Evolutionary conservation across 2,113 vertebrate species (phyloP), one percentile per base, ranked within the genome.

Genomic region (Hoplias malabaricus): DNA sequence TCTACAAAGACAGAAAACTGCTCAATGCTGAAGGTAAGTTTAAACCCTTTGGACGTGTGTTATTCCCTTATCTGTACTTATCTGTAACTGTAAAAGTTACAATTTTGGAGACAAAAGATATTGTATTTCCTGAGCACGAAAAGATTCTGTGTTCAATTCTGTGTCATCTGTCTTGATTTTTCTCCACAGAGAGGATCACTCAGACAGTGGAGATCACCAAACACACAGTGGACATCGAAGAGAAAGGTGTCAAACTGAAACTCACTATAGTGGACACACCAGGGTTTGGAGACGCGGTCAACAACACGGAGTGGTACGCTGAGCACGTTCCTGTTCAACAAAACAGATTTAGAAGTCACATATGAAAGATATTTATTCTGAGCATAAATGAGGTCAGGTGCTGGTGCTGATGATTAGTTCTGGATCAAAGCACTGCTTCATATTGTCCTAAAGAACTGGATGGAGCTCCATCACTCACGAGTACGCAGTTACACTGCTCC

Each of bases 131-230:
- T n/a, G n/a, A n/a, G n/a, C n/a, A n/a, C n/a, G n/a, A n/a, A n/a
- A n/a, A n/a, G n/a, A n/a, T n/a, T n/a, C n/a, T n/a, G n/a, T n/a
- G n/a, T n/a, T n/a, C n/a, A n/a, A n/a, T n/a, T n/a, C n/a, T n/a
- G n/a, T n/a, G n/a, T 14, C 8, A 42, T 43, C 6, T 38, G 7
- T n/a, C n/a, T n/a, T n/a, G n/a, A n/a, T n/a, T 71, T 0, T 21
- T 40, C 10, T 69, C 23, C 72, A 19, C 75, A 99, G 98, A 99
- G 85, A 89, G 96, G 80, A 98, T 99, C 88, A 95, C 92, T 0
- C 98, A 99, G 88, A 99, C 97, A 0, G 96, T 99, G 83, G 97
- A 99, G 91, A 99, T 99, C 90, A 98, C 96, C 86, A 99, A 98
- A 84, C 96, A 99, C 9, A 95, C 96, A 0, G 96, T 99, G 90